phyloP scores from a whole-genome alignment of 2,113 vertebrate species.

The Hemicordylus capensis region DNA sequence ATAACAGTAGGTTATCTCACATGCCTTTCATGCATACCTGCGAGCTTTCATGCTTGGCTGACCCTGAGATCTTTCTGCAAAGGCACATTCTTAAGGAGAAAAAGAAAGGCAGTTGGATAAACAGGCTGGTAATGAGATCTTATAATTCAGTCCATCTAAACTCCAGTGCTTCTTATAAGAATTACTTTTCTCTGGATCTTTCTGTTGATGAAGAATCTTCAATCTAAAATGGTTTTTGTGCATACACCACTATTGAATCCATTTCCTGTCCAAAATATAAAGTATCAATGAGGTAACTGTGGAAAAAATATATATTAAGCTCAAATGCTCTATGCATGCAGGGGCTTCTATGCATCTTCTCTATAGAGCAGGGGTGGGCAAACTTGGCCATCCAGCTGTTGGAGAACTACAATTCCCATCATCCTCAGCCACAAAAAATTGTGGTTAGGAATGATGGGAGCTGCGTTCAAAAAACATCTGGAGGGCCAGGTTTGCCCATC shows the following conservation, averaged over 20 bases:
- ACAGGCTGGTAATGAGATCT: background rate
- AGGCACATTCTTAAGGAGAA: slow-evolving; percentile 2
- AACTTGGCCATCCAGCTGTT: too few species aligned
- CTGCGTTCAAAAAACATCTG: too few species aligned
- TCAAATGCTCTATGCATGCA: background rate
- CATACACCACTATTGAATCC: background rate
- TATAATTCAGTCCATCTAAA: slow-evolving; percentile 24
- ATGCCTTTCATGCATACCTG: slow-evolving; percentile 34
- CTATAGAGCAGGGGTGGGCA: too few species aligned
- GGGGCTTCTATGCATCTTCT: background rate
- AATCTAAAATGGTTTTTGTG: background rate
- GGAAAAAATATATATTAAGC: too few species aligned
- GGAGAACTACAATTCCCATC: too few species aligned
- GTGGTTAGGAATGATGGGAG: too few species aligned
- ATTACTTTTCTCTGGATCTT: background rate
- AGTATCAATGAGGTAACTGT: too few species aligned
- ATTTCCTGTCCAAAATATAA: background rate
- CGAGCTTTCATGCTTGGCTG: slow-evolving; percentile 37
- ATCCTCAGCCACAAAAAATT: too few species aligned
- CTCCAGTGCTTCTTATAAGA: background rate
- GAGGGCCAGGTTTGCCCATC: too few species aligned
- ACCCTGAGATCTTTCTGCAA: slow-evolving; percentile 30
- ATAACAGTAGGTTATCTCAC: background rate
- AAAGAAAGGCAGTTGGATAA: slow-evolving; percentile 10
- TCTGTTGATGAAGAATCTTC: background rate